Evolutionary conservation across 2,797 vertebrate genomes (phyloP).

Genomic region (Hylomyscus alleni): DNA sequence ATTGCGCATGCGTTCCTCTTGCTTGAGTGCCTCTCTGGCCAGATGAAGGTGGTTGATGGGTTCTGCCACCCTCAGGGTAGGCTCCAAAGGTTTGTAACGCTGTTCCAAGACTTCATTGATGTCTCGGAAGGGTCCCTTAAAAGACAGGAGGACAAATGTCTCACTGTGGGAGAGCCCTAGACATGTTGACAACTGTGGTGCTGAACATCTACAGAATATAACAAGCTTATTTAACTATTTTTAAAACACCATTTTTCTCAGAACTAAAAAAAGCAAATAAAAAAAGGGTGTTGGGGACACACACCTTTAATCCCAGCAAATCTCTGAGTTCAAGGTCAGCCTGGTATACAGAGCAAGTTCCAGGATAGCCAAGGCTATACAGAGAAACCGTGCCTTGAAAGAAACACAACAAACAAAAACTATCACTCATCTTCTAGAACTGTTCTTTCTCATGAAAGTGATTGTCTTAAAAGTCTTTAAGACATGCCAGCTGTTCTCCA

Average conservation of each 20-base stretch:
- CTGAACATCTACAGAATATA: constrained; percentile 66
- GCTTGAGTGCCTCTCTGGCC: constrained; percentile 87
- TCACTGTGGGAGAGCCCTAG: constrained; percentile 71
- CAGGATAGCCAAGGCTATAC: neutral
- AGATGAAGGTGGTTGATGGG: constrained; percentile 89
- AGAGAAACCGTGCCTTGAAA: neutral
- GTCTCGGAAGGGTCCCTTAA: constrained; percentile 92
- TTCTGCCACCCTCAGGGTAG: constrained; percentile 90
- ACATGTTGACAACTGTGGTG: constrained; percentile 74
- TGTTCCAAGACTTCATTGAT: constrained; percentile 91
- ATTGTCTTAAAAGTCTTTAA: constrained; percentile 50
- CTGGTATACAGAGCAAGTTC: neutral
- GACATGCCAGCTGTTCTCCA: neutral
- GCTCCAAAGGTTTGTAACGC: constrained; percentile 91
- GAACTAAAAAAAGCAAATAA: constrained; percentile 57
- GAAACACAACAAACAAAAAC: neutral
- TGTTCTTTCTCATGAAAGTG: constrained; percentile 66
- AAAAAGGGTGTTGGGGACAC: neutral
- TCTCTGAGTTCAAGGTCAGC: neutral
- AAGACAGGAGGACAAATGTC: constrained; percentile 77
- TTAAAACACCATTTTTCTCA: constrained; percentile 72
- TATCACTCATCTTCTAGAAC: neutral
- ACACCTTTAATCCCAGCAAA: neutral
- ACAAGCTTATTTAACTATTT: constrained; percentile 76
- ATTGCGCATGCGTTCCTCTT: constrained; percentile 84